Percentiles rank a stretch among this genome's conserved stretches.
Conservation (phyloP, 2,888 invertebrate species). For the Tanypteryx hageni region DNA sequence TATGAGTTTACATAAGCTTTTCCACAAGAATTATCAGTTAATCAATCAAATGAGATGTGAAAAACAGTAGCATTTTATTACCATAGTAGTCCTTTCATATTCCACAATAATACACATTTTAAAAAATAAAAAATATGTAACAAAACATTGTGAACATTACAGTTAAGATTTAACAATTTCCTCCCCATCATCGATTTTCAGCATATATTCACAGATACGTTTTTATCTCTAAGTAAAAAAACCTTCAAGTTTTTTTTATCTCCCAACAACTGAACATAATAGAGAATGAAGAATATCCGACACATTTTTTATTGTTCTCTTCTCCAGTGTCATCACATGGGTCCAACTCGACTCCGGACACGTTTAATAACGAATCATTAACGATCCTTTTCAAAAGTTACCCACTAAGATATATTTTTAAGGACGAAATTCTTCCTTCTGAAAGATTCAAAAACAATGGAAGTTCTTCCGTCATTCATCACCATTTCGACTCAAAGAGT, state of each 20-base stretch:
- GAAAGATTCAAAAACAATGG: too few species aligned
- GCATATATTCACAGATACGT: background rate
- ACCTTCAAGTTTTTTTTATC: background rate
- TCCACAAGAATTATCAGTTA: background rate
- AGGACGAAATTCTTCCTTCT: too few species aligned
- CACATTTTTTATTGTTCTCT: background rate
- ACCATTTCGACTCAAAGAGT: too few species aligned
- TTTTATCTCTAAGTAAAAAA: slow-evolving; percentile 1
- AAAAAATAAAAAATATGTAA: slow-evolving; percentile 29
- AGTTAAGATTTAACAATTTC: background rate
- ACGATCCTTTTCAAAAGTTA: background rate
- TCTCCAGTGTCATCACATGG: background rate
- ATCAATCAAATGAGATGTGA: background rate
- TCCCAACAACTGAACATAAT: slow-evolving; percentile 6
- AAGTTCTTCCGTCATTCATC: too few species aligned
- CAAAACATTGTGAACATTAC: slow-evolving; percentile 28
- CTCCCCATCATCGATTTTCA: background rate
- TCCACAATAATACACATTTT: slow-evolving; percentile 8
- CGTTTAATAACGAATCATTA: background rate
- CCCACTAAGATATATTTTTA: background rate
- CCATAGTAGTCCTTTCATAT: background rate
- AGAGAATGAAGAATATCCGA: background rate
- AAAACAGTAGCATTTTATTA: slow-evolving; percentile 21
- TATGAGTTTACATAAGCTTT: too few species aligned
- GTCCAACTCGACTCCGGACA: background rate